Evolutionary conservation across 1,140 invertebrate species (phyloP).

Genomic region (Pseudomyrmex flavicornis): DNA sequence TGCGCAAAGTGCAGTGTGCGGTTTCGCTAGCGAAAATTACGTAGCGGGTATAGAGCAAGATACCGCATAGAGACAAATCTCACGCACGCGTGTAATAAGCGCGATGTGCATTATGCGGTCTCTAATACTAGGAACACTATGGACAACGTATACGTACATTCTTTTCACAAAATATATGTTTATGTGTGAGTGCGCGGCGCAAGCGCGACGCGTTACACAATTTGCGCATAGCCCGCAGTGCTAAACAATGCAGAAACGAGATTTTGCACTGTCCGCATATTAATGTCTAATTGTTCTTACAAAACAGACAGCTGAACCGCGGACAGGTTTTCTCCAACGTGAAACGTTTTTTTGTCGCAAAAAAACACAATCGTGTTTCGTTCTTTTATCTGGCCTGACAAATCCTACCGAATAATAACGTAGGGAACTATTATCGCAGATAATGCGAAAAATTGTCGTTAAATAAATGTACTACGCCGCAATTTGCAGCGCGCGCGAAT

Average conservation of each 20-base stretch:
- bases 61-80: background rate
- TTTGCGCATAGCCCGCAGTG: slow-evolving; percentile 18
- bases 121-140: slow-evolving; percentile 29
- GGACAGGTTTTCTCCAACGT: background rate
- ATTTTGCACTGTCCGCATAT: slow-evolving; percentile 34
- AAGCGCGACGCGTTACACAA: slow-evolving; percentile 31
- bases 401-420: background rate
- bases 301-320: background rate
- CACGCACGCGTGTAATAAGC: slow-evolving; percentile 38
- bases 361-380: slow-evolving; percentile 3
- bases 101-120: slow-evolving; percentile 42
- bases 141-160: background rate
- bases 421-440: background rate
- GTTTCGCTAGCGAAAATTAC: slow-evolving; percentile 47
- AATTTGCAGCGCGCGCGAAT: background rate
- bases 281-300: slow-evolving; percentile 51
- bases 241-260: slow-evolving; percentile 54
- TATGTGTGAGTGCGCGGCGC: background rate
- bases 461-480: too few relatives aligned
- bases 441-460: too few relatives aligned
- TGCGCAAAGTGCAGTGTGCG: slow-evolving; percentile 8
- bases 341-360: slow-evolving; percentile 7
- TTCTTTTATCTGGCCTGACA: too few relatives aligned
- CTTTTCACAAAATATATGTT: slow-evolving; percentile 32
- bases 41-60: background rate